Percentiles rank a stretch among this genome's conserved stretches.
Conservation (phyloP, 2,888 invertebrate species). For the Epinotia nisella region DNA sequence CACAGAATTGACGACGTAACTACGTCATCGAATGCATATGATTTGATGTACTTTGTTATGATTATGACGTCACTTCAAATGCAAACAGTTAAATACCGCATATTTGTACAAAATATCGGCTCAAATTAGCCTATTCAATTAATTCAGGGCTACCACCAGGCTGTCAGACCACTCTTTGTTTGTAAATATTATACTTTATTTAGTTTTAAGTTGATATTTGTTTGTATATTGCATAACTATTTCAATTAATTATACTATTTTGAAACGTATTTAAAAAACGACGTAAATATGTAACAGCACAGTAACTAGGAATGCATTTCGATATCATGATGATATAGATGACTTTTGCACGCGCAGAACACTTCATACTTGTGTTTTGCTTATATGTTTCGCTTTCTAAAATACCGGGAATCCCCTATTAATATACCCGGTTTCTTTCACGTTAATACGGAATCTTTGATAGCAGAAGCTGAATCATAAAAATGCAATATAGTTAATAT, state of each 20-base stretch:
- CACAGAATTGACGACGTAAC: neutral
- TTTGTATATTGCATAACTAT: too few species aligned
- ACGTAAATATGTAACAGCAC: neutral
- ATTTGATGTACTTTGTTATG: neutral
- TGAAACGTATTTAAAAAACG: neutral
- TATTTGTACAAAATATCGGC: neutral
- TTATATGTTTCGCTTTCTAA: slow-evolving; percentile 3
- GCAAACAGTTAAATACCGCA: neutral
- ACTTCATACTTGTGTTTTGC: neutral
- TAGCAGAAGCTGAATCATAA: neutral
- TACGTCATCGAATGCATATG: neutral
- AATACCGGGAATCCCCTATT: neutral
- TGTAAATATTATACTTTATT: too few species aligned
- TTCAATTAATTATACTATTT: too few species aligned
- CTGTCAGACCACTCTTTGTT: too few species aligned
- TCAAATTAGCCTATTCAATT: too few species aligned
- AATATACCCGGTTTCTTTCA: neutral
- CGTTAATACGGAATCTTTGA: neutral
- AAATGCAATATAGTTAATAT: neutral
- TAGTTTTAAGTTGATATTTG: too few species aligned
- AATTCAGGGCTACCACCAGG: too few species aligned
- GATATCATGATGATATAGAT: neutral
- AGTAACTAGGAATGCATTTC: neutral
- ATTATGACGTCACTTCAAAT: neutral
- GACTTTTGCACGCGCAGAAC: neutral